Base-by-base conservation (phyloP, 2,113 vertebrate species). In the Seriola dumerili region DNA sequence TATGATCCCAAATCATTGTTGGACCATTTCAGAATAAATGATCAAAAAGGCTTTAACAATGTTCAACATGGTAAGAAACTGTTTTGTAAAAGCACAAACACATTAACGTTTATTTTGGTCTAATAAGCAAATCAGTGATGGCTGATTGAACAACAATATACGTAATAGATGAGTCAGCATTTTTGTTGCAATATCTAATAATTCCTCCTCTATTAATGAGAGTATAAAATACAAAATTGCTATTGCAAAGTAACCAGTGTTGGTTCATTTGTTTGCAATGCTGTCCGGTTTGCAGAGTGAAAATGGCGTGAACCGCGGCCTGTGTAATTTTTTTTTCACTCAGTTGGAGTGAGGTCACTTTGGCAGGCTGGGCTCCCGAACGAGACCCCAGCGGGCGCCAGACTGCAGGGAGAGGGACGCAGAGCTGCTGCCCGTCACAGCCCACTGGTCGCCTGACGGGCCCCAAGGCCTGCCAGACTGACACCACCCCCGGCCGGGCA, bases 361-460 rank as follows among this genome's bases (percentile, higher is more conserved):
- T 95, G 93, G 95, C 94, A 93, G 93, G 57, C 88, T 89, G 83
- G 77, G 84, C 85, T 91, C 91, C 93, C 87, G 94, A 93, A 95
- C 91, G 86, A 94, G 93, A 92, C 88, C 93, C 89, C 93, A 91
- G 89, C 89, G 92, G 94, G 93, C 88, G 94, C 93, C 94, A 96
- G 95, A 94, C 94, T 94, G 94, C 88, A 82, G 92, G 92, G 92
- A 92, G 90, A 91, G 91, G 89, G 94, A 91, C 88, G 90, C 92
- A 83, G 93, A 93, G 93, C 86, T 89, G 87, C 92, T 89, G 92
- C 92, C 91, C 94, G 94, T 96, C 94, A 95, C 95, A 92, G 91
- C 90, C 94, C 94, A 92, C 89, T 94, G 93, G 91, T 92, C 91
- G 48, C 92, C 93, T 96, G 95, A 95, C 94, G 91, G 94, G 92